phyloP scores from a whole-genome alignment of 2,797 vertebrate genomes.

The Sebastes ruberrimus region DNA sequence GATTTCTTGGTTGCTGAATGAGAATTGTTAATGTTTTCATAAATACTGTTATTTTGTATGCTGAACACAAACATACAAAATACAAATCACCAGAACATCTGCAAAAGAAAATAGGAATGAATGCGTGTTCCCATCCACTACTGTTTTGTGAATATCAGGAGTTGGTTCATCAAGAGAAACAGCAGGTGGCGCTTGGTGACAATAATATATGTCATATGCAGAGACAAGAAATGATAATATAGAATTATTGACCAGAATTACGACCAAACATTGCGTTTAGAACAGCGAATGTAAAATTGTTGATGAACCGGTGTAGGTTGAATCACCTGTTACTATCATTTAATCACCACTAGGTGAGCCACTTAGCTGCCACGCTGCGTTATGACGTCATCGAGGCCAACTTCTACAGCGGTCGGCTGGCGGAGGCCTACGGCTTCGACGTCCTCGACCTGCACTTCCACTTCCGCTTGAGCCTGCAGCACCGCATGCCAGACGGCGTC shows the following conservation, averaged over 20 bases:
- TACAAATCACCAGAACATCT: too few relatives aligned
- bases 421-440: constrained; percentile 70
- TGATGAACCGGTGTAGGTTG: background rate
- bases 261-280: background rate
- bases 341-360: constrained; percentile 63
- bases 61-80: too few relatives aligned
- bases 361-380: constrained; percentile 58
- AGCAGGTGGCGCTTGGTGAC: too few relatives aligned
- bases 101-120: too few relatives aligned
- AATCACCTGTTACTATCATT: background rate
- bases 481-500: constrained; percentile 73
- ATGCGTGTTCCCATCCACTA: too few relatives aligned
- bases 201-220: background rate
- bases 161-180: too few relatives aligned
- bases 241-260: background rate
- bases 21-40: too few relatives aligned
- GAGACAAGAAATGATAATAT: background rate
- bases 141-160: too few relatives aligned
- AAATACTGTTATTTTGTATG: too few relatives aligned
- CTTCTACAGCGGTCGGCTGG: constrained; percentile 78
- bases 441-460: constrained; percentile 83
- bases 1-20: too few relatives aligned
- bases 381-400: constrained; percentile 81
- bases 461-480: constrained; percentile 76
- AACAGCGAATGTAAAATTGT: background rate